phyloP scores from a whole-genome alignment of 2,888 invertebrate species.

The Mimachlamys varia region DNA sequence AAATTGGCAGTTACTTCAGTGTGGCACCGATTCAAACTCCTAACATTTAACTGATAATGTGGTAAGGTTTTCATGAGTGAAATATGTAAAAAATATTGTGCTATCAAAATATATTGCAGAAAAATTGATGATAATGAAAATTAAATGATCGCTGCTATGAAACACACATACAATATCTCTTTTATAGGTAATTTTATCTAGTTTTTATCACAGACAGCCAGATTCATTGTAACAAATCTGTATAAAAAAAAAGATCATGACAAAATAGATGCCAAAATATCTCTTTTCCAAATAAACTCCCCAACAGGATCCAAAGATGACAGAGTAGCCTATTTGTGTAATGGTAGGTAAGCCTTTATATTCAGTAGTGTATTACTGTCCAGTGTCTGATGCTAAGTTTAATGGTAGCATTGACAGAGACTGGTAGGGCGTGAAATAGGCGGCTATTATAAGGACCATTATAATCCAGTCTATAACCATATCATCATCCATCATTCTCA shows the following conservation, averaged over 20 bases:
- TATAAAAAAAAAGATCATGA: too few species aligned
- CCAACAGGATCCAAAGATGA: not conserved
- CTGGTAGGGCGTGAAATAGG: conserved; percentile 7
- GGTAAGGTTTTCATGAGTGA: not conserved
- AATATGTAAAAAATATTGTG: too few species aligned
- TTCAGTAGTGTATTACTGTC: conserved; percentile 10
- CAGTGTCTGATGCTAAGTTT: not conserved
- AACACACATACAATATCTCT: too few species aligned
- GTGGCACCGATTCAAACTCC: not conserved
- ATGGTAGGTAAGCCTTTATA: not conserved
- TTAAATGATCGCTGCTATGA: too few species aligned
- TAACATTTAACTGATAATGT: not conserved
- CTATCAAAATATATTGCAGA: too few species aligned
- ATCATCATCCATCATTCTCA: conserved; percentile 11
- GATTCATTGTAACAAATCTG: too few species aligned
- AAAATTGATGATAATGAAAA: too few species aligned
- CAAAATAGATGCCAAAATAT: conserved; percentile 4
- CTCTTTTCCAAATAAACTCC: not conserved
- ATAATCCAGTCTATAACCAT: not conserved
- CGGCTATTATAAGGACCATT: not conserved
- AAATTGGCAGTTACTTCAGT: not conserved
- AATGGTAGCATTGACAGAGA: conserved; percentile 4
- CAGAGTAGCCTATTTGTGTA: not conserved
- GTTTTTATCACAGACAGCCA: too few species aligned
- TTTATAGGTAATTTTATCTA: too few species aligned